Evolutionary conservation across 2,888 invertebrate genomes (phyloP), one percentile per base, ranked within the genome.

Genomic region (Mellilla xanthometata): DNA sequence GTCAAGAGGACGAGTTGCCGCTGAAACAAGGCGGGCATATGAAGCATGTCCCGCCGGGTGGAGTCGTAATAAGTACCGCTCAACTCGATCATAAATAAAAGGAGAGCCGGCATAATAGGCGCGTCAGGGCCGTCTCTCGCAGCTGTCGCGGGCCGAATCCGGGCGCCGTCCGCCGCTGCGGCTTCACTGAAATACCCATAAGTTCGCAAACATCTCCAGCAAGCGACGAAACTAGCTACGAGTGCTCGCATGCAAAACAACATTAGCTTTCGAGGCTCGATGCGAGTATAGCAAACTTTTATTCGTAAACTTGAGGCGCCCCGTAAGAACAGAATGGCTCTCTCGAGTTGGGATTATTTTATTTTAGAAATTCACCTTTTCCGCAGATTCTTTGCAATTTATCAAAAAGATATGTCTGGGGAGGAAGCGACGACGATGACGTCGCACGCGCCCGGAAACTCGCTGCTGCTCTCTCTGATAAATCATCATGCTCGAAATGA

Each of bases 51-150:
- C 65, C 68, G 65, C 63, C 64, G 70, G 40, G 72, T 73, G 59
- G 72, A 79, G 68, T 69, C 69, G 81, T 78, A 85, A 82, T 85
- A 84, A 83, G 81, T 76, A 74, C 69, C 74, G 76, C 74, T 82
- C 78, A 81, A 82, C 76, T 78, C 67, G 74, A 72, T 77, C 81
- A 81, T 85, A 85, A 86, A 86, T 86, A 86, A 87, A 82, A 80
- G 72, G 76, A 71, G 65, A 75, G 64, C 64, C 58, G 71, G 72
- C 74, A 76, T 77, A 76, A 80, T 75, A 75, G 76, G 65, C 75
- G 67, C 70, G 76, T 68, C 70, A 66, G 72, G 65, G 69, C 72
- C 81, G 81, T 83, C 86, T 81, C 64, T 65, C 67, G 58, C 85
- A 86, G 81, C 77, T 81, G 86, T 72, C 76, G 78, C 76, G 52